A percentile compares a stretch with the other conserved stretches of the same genome.
Evolutionary conservation across 2,113 vertebrate species (phyloP).

Genomic region (Zapus hudsonius): DNA sequence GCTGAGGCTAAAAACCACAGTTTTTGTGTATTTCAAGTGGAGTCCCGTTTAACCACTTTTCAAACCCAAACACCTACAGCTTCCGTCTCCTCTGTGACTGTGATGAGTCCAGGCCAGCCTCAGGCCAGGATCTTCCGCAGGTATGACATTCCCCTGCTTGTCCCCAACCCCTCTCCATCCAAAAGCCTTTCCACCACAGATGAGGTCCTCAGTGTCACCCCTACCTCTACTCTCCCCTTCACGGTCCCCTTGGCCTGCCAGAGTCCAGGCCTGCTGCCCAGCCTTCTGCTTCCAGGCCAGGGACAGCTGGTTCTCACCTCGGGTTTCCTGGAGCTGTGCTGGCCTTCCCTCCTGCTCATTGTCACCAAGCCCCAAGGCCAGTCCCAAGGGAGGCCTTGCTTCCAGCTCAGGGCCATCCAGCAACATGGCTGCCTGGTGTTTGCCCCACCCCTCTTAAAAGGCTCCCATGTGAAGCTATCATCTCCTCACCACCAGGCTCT

Average conservation of each 20-base stretch:
- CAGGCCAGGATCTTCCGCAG: too few relatives aligned
- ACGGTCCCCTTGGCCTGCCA: not conserved
- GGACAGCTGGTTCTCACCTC: not conserved
- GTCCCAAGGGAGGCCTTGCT: not conserved
- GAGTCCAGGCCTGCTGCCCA: not conserved
- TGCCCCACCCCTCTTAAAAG: not conserved
- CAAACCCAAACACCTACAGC: not conserved
- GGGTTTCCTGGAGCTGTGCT: too few relatives aligned
- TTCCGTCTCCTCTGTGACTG: not conserved
- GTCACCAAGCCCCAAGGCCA: not conserved
- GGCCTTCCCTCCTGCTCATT: too few relatives aligned
- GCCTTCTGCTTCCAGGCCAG: too few relatives aligned
- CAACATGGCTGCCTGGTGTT: not conserved
- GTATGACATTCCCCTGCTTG: too few relatives aligned
- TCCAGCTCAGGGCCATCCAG: accelerated
- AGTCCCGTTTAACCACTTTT: not conserved
- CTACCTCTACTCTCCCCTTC: too few relatives aligned
- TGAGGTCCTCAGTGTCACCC: not conserved
- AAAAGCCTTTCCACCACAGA: too few relatives aligned
- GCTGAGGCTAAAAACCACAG: not conserved
- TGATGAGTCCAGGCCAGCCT: not conserved
- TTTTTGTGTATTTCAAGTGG: not conserved
- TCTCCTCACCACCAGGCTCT: not conserved
- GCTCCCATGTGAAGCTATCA: not conserved
- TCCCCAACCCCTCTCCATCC: not conserved